These are phyloP conservation scores for Gila robusta DNA, from an alignment of 2,797 vertebrate species.

Conservation along the genomic window DNA sequence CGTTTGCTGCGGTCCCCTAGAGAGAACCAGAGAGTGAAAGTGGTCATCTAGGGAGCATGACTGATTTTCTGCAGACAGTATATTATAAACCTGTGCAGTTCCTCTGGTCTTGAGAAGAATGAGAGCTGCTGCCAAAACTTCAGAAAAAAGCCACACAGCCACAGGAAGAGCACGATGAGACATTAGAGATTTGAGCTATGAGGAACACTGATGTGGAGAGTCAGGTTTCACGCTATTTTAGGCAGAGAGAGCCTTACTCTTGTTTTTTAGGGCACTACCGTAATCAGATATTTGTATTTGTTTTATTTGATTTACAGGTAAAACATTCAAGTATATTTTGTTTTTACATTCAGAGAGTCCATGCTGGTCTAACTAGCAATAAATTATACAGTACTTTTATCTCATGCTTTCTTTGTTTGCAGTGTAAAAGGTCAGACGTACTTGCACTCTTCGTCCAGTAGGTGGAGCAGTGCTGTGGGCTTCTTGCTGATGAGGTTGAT, in stretches of 20 bases:
- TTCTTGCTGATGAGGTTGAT: slow-evolving; percentile 98
- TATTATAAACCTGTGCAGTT: slow-evolving; percentile 39
- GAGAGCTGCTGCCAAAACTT: slow-evolving; percentile 58
- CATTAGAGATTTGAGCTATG: slow-evolving; percentile 61
- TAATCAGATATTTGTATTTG: not conserved
- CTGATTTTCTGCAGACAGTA: not conserved
- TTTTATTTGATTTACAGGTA: not conserved
- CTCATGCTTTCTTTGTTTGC: not conserved
- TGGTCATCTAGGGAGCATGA: not conserved
- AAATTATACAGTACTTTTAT: not conserved
- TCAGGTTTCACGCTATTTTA: slow-evolving; percentile 53
- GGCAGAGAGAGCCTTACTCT: not conserved
- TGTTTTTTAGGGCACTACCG: not conserved
- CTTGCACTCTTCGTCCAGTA: slow-evolving; percentile 99
- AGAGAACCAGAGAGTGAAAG: not conserved
- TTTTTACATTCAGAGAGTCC: not conserved
- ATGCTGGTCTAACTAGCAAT: not conserved
- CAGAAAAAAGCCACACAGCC: slow-evolving; percentile 66
- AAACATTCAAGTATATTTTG: not conserved
- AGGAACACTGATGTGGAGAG: slow-evolving; percentile 26
- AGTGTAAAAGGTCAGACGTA: slow-evolving; percentile 75
- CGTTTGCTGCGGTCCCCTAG: too few species aligned
- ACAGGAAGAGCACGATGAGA: slow-evolving; percentile 68
- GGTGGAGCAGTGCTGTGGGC: slow-evolving; percentile 94
- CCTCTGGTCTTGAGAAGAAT: slow-evolving; percentile 46